Evolutionary conservation across 2,888 invertebrate species (phyloP), one percentile per base, ranked within the genome.

Genomic region (Lissonota sp.): DNA sequence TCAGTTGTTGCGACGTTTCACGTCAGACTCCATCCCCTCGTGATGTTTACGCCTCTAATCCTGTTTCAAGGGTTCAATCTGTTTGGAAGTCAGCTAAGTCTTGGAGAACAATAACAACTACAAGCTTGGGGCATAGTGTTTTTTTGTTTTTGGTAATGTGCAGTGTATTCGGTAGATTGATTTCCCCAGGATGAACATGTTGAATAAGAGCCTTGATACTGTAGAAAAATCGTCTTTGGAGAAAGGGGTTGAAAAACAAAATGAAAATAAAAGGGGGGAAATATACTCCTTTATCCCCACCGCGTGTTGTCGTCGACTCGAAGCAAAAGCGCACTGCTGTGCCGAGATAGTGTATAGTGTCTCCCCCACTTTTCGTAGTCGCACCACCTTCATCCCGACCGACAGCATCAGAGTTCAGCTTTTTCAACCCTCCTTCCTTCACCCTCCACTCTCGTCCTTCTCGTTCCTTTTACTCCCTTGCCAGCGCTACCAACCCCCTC

Each of bases 1-100:
- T 83, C 85, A 84, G 71, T 84, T 82, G 69, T 72, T 57, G 66
- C 57, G 53, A 66, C 79, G 79, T 60, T 66, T 72, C 53, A 66
- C 58, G 66, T 57, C 60, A 73, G 7, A 66, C 73, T 58, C 62
- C 53, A 16, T 6, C 62, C 62, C 71, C 58, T 55, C 44, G 39
- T 42, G 86, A 6, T 87, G 87, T 91, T 89, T 89, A 87, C 86
- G 78, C 80, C 83, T 42, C 62, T 89, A 89, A 91, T 90, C 87
- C 83, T 75, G 87, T 90, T 88, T 85, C 71, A 40, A 84, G 79
- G 84, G 85, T 84, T 82, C 88, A 86, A 88, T 89, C 87, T 87
- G 88, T 89, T 88, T 87, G 87, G 46, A 14, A 10, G 57, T 55
- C 51, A 26, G n/a, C 6, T 46, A 14, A 51, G 58, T 76, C 66